Conservation (phyloP, 2,113 vertebrate species). For the Halichoerus grypus region DNA sequence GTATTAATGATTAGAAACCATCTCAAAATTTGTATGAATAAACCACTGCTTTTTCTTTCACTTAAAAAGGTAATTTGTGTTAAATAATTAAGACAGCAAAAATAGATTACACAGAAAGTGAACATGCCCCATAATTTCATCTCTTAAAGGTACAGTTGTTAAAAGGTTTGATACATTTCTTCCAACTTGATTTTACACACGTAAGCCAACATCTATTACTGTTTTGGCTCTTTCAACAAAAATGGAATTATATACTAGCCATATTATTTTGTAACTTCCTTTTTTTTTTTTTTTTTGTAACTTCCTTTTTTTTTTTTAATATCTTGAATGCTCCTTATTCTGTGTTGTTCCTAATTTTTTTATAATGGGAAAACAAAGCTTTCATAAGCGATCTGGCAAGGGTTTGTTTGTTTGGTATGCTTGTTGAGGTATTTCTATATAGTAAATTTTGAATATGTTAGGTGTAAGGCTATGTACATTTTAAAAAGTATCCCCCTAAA, state of each 20-base stretch:
- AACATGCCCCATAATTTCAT: conserved; percentile 8
- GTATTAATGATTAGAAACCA: neutral
- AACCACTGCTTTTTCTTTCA: neutral
- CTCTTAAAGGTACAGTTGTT: neutral
- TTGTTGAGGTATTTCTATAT: neutral
- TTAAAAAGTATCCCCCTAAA: neutral
- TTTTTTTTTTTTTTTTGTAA: neutral
- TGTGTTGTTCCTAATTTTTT: neutral
- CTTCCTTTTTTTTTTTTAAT: neutral
- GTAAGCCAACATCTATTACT: neutral
- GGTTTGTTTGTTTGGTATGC: neutral
- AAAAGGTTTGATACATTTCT: conserved; percentile 26
- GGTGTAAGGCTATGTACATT: neutral
- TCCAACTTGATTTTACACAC: neutral
- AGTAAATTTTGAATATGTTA: neutral
- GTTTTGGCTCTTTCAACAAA: neutral
- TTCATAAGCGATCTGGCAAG: neutral
- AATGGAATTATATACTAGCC: neutral
- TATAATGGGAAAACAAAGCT: conserved; percentile 2
- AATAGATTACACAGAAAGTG: neutral
- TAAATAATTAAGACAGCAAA: conserved; percentile 33
- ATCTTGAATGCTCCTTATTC: neutral
- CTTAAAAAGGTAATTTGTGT: conserved; percentile 18
- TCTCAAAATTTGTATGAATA: neutral
- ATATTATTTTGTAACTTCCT: neutral